Evolutionary conservation across 1,140 invertebrate species (phyloP).

Genomic region (Drosophila repleta): DNA sequence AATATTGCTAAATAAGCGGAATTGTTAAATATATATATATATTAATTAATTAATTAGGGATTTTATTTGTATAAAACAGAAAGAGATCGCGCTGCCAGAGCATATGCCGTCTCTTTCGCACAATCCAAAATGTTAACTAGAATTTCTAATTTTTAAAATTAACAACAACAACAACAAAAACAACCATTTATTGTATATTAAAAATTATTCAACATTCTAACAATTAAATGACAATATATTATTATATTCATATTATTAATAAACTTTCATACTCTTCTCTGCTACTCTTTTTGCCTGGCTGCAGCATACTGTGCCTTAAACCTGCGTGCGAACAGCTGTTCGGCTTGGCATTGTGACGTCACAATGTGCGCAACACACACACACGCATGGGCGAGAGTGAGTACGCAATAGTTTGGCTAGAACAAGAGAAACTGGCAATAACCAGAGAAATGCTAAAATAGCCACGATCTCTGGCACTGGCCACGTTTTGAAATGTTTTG

Average conservation of each 20-base stretch:
- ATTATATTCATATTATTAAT: no score
- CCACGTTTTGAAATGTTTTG: conserved; percentile 48
- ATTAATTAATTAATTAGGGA: no score
- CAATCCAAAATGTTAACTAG: no score
- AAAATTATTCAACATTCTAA: background rate
- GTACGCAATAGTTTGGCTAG: background rate
- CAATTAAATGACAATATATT: background rate
- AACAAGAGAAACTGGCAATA: conserved; percentile 49
- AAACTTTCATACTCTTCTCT: background rate
- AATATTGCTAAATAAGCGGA: conserved; percentile 26
- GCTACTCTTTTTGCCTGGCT: no score
- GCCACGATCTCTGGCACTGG: conserved; percentile 37
- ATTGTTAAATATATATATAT: conserved; percentile 26
- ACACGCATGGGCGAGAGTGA: conserved; percentile 7
- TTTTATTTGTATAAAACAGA: background rate
- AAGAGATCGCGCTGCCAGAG: no score
- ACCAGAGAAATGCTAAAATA: conserved; percentile 54
- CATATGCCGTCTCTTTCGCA: background rate
- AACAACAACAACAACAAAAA: no score
- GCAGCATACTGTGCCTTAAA: conserved; percentile 8
- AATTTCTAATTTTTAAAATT: no score
- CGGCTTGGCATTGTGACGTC: conserved; percentile 5
- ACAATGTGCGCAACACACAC: background rate
- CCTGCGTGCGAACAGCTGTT: conserved; percentile 15
- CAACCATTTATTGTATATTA: background rate